Percentiles rank a stretch among this genome's conserved stretches.
These are phyloP conservation scores for Bufotes viridis DNA, from an alignment of 2,797 vertebrate genomes.

Conservation along the genomic window DNA sequence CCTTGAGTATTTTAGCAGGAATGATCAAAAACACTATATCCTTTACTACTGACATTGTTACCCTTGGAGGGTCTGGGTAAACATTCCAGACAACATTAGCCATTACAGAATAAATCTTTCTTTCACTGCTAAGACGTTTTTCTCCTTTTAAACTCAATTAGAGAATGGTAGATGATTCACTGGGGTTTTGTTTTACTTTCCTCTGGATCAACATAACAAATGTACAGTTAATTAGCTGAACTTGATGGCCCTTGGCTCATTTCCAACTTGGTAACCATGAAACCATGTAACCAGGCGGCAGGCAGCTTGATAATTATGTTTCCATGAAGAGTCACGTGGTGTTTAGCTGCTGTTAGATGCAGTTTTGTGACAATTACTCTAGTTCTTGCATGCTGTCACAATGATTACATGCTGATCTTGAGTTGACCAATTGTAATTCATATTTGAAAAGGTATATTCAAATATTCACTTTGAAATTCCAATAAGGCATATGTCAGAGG, in stretches of 20 bases:
- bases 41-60: not conserved
- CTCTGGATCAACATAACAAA: constrained; percentile 35
- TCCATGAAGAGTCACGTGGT: constrained; percentile 6
- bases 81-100: not conserved
- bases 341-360: constrained; percentile 13
- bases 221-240: constrained; percentile 20
- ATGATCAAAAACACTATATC: not conserved
- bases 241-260: constrained; percentile 10
- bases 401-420: not conserved
- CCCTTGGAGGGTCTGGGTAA: not conserved
- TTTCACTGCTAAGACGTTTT: constrained; percentile 8
- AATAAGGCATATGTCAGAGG: not conserved
- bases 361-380: not conserved
- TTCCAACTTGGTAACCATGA: constrained; percentile 15
- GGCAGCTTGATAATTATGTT: constrained; percentile 5
- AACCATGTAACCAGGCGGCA: not conserved
- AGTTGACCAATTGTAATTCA: not conserved
- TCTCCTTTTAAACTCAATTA: not conserved
- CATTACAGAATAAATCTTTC: not conserved
- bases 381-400: not conserved
- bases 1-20: not conserved
- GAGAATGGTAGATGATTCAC: constrained; percentile 5
- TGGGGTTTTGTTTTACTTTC: constrained; percentile 24
- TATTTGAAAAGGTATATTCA: not conserved
- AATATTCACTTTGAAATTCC: not conserved